These are phyloP conservation scores for Protomyctophum bolini DNA, from an alignment of 2,113 vertebrate genomes.

Conservation along the genomic window DNA sequence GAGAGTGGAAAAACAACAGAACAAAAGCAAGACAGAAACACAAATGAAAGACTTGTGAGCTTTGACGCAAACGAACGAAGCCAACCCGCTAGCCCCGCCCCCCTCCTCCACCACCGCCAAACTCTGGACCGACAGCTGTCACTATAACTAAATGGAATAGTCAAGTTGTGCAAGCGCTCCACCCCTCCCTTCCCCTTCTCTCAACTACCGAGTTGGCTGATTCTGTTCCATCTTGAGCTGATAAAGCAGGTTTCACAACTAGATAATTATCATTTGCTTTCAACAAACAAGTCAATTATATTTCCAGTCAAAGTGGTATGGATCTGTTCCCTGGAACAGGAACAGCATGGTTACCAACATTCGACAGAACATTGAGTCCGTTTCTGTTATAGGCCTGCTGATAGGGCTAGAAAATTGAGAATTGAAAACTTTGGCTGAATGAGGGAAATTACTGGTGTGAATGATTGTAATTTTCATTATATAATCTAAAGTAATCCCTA, in stretches of 20 bases:
- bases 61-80: conserved; percentile 2
- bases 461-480: background rate
- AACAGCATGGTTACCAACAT: background rate
- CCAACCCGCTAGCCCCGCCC: background rate
- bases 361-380: no score
- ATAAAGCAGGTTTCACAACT: conserved; percentile 2
- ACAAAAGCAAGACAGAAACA: background rate
- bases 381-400: no score
- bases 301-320: background rate
- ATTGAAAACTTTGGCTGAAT: background rate
- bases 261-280: conserved; percentile 3
- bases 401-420: background rate
- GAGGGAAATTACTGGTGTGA: background rate
- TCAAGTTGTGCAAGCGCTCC: background rate
- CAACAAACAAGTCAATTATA: conserved; percentile 5
- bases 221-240: background rate
- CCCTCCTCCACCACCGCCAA: background rate
- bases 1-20: no score
- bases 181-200: background rate
- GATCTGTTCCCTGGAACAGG: background rate
- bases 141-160: conserved; percentile 1
- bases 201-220: background rate
- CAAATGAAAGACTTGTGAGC: background rate
- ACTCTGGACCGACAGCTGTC: conserved; percentile 8
- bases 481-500: background rate